Evolutionary conservation across 2,888 invertebrate species (phyloP).

Genomic region (Dermolepida albohirtum): DNA sequence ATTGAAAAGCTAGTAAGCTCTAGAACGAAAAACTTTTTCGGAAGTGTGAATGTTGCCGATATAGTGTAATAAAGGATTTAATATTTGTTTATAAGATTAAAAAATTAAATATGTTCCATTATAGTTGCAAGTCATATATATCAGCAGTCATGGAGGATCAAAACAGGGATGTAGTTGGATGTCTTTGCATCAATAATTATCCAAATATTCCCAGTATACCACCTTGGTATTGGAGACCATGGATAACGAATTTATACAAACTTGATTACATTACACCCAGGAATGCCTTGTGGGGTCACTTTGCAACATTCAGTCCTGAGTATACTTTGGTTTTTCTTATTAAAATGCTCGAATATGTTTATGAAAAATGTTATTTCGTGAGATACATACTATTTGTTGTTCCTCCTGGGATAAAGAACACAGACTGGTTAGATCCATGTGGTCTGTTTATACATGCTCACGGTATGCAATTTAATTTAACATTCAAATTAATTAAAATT

Average conservation of each 20-base stretch:
- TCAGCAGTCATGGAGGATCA: constrained; percentile 59
- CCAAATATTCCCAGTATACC: constrained; percentile 71
- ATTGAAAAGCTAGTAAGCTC: constrained; percentile 52
- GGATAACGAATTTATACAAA: constrained; percentile 69
- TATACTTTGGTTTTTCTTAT: constrained; percentile 61
- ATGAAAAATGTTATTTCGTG: constrained; percentile 67
- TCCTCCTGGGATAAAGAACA: constrained; percentile 60
- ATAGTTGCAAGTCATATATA: constrained; percentile 21
- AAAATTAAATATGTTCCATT: not conserved
- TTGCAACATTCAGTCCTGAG: constrained; percentile 69
- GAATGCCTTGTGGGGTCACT: constrained; percentile 71
- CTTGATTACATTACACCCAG: constrained; percentile 52
- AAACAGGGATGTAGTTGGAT: constrained; percentile 54
- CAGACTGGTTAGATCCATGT: constrained; percentile 56
- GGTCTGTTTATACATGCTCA: constrained; percentile 57
- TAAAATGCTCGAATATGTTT: constrained; percentile 64
- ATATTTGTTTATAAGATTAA: not conserved
- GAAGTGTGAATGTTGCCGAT: constrained; percentile 54
- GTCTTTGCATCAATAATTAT: constrained; percentile 62
- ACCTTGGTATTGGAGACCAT: constrained; percentile 69
- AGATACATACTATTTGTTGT: constrained; percentile 68
- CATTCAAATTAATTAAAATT: too few relatives aligned
- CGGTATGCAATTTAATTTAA: constrained; percentile 44
- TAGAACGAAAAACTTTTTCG: constrained; percentile 56
- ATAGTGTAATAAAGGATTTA: constrained; percentile 52